Evolutionary conservation across 2,888 invertebrate species (phyloP), one percentile per base, ranked within the genome.

Genomic region (Tenodera sinensis): DNA sequence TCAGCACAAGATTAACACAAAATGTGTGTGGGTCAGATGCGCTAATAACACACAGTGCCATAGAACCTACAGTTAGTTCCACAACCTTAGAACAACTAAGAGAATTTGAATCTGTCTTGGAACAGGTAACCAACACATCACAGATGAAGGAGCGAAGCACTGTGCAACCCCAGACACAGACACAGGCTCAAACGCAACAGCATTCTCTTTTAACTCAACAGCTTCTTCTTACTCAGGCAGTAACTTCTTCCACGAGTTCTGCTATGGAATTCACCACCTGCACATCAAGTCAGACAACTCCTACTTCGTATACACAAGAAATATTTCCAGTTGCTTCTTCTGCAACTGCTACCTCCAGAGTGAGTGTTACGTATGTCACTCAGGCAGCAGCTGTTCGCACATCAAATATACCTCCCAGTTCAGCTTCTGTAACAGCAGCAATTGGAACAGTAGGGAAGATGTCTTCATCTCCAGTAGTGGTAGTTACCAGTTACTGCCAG

Each of bases 61-160:
- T 94, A 0, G 95, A 95, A 92, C 94, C 95, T n/a, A 94, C 95
- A 92, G 95, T 97, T 92, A 96, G 96, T 27, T 96, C 96, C 0
- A 96, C 96, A 0, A 97, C 97, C 0, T 93, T 97, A 87, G 97
- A 97, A 92, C 97, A 97, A 92, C 92, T 97, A 14, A 93, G 97
- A 89, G 97, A 97, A 92, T 97, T 97, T 91, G 97, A 97, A 92
- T 96, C 96, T 93, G 97, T 97, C 0, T 93, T 97, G 90, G 97
- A 97, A 92, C 97, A 97, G 93, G 96, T 97, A 0, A 92, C 92
- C 0, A 92, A 92, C 85, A 92, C 92, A 42, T 92, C 92, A 42
- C 92, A 92, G 88, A 92, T 92, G 92, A 97, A 97, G 92, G 97
- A 97, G 92, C 94, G 96, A 90, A 96, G 96, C 91, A 96, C 95